Evolutionary conservation across 2,888 invertebrate species (phyloP).

Genomic region (Polylopha cassiicola): DNA sequence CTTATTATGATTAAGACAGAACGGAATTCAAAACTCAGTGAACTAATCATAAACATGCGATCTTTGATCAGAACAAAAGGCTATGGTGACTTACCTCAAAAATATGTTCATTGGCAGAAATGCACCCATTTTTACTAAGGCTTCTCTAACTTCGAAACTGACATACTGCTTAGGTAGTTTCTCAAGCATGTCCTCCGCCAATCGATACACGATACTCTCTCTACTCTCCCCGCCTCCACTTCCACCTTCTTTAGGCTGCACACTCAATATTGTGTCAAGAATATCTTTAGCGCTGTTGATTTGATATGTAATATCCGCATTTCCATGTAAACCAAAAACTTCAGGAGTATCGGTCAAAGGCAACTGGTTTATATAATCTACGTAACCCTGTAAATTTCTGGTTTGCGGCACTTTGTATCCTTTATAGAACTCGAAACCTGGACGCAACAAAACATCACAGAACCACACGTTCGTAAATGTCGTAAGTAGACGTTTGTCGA

Average conservation of each 20-base stretch:
- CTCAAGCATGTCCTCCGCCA: conserved; percentile 94
- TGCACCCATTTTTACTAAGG: conserved; percentile 93
- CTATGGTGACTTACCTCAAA: conserved; percentile 80
- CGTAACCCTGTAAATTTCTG: conserved; percentile 84
- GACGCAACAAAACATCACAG: conserved; percentile 90
- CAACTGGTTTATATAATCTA: conserved; percentile 91
- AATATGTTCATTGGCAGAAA: conserved; percentile 98
- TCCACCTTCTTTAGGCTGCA: conserved; percentile 98
- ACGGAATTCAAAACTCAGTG: too few relatives aligned
- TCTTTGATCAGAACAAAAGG: too few relatives aligned
- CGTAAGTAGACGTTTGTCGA: conserved; percentile 93
- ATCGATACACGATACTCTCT: conserved; percentile 92
- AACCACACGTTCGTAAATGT: conserved; percentile 98
- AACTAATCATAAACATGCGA: too few relatives aligned
- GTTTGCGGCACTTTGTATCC: conserved; percentile 94
- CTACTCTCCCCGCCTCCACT: conserved; percentile 93
- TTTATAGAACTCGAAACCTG: conserved; percentile 95
- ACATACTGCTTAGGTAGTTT: conserved; percentile 89
- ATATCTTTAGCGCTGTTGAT: conserved; percentile 97
- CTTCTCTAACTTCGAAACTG: conserved; percentile 92
- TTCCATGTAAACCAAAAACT: conserved; percentile 96
- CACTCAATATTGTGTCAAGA: conserved; percentile 94
- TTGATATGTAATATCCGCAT: conserved; percentile 98
- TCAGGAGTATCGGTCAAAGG: conserved; percentile 94
- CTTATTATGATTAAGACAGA: too few relatives aligned